Evolutionary conservation across 2,113 vertebrate genomes (phyloP).

Genomic region (Ictalurus punctatus): DNA sequence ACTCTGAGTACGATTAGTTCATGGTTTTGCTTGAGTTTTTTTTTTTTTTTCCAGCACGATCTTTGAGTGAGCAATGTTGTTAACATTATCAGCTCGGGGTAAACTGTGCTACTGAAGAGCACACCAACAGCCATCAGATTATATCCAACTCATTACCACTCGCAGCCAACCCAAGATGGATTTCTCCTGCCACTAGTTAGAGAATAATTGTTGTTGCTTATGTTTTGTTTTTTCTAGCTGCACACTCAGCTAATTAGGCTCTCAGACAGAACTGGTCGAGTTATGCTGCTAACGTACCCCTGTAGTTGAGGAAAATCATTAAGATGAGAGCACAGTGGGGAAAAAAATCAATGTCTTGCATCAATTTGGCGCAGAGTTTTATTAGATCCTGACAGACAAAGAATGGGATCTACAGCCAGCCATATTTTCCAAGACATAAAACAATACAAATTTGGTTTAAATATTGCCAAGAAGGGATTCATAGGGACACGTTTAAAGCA

Average conservation of each 20-base stretch:
- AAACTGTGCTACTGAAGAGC: neutral
- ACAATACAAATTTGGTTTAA: neutral
- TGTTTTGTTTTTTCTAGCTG: neutral
- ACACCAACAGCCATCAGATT: neutral
- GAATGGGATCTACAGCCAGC: neutral
- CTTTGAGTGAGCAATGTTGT: neutral
- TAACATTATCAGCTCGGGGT: neutral
- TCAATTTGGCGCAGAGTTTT: neutral
- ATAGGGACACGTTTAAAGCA: neutral
- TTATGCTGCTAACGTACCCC: neutral
- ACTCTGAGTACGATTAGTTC: neutral
- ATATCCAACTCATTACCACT: neutral
- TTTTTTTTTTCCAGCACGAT: neutral
- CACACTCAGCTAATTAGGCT: neutral
- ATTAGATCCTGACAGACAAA: neutral
- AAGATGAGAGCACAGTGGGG: neutral
- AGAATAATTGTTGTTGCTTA: neutral
- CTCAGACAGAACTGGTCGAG: neutral
- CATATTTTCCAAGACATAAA: neutral
- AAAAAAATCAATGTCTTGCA: conserved; percentile 3
- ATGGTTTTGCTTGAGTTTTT: neutral
- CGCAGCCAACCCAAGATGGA: neutral
- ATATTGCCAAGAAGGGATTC: neutral
- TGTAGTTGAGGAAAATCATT: conserved; percentile 6
- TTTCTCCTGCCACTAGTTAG: neutral